Evolutionary conservation across 1,140 invertebrate genomes (phyloP), one percentile per base, ranked within the genome.

Genomic region (Ceratina australensis): DNA sequence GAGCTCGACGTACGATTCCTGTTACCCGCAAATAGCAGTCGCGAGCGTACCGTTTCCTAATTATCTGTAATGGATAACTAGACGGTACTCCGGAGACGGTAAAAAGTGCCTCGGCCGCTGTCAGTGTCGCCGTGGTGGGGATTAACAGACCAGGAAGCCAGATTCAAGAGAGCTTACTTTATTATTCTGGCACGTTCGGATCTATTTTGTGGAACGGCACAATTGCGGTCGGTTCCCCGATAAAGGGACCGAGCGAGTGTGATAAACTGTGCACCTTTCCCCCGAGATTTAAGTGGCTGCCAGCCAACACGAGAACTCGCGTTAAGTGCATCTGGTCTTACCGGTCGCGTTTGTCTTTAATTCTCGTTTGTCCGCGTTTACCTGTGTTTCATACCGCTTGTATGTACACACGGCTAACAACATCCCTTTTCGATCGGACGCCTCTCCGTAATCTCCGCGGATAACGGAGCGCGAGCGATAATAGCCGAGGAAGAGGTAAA

Each of bases 131-230:
- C 33, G n/a, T n/a, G 8, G 13, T 16, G 22, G n/a, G 42, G 63
- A 65, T 65, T 65, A 49, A 24, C 28, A 33, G 5, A 65, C 42
- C 15, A 65, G 63, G 63, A 65, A 64, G 61, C 10, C 18, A 22
- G 61, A 64, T 64, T 64, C 18, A 47, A n/a, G 33, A 28, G 22
- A 65, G 42, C 2, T 28, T 24, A 22, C 10, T 65, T 65, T 65
- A 65, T 65, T 65, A 47, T 65, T 65, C 42, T 8, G 33, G 15
- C 20, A 49, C 42, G 63, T 65, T 49, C 22, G n/a, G 20, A 49
- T 65, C 20, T 49, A 18, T 12, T 24, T 16, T 54, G n/a, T 3
- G 33, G 10, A 42, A 7, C 12, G 28, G 18, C 7, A 49, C 20
- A 65, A 65, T 65, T 24, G 63, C 63, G 16, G 20, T 8, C 16